These are phyloP conservation scores for Mesorhabditis spiculigera DNA, from an alignment of 2,888 invertebrate genomes.

Conservation along the genomic window DNA sequence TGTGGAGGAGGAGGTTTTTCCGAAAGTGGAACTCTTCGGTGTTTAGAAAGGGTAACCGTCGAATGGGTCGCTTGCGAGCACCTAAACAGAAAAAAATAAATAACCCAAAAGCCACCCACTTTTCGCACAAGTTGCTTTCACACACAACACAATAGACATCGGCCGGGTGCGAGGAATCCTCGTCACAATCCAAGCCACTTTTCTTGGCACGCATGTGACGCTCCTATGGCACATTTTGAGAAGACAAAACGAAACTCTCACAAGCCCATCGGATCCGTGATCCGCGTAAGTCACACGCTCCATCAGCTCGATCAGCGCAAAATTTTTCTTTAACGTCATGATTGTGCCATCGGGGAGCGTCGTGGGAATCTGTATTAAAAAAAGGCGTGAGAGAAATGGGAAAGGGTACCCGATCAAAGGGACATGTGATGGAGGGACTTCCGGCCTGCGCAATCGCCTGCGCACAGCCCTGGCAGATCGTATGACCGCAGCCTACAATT, in stretches of 20 bases:
- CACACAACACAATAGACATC: slow-evolving; percentile 67
- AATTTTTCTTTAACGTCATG: slow-evolving; percentile 65
- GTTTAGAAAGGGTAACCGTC: slow-evolving; percentile 64
- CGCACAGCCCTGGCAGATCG: slow-evolving; percentile 66
- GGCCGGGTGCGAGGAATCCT: slow-evolving; percentile 65
- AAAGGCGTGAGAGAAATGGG: slow-evolving; percentile 33
- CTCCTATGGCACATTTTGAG: no score
- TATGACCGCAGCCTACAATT: slow-evolving; percentile 62
- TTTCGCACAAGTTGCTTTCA: slow-evolving; percentile 63
- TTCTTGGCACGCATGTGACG: no score
- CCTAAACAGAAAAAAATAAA: slow-evolving; percentile 51
- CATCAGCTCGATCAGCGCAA: slow-evolving; percentile 66
- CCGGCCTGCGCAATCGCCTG: slow-evolving; percentile 18
- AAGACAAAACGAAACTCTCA: no score
- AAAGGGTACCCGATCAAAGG: slow-evolving; percentile 67
- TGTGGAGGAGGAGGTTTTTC: slow-evolving; percentile 67
- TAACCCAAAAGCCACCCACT: slow-evolving; percentile 7
- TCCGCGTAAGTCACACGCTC: slow-evolving; percentile 60
- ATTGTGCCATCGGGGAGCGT: background rate
- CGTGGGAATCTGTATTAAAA: background rate
- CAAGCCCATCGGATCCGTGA: background rate
- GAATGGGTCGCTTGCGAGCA: slow-evolving; percentile 65
- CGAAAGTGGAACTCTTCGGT: slow-evolving; percentile 65
- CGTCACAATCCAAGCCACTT: slow-evolving; percentile 63
- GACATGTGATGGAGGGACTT: slow-evolving; percentile 61